Evolutionary conservation across 2,797 vertebrate genomes (phyloP).

Genomic region (Vultur gryphus): DNA sequence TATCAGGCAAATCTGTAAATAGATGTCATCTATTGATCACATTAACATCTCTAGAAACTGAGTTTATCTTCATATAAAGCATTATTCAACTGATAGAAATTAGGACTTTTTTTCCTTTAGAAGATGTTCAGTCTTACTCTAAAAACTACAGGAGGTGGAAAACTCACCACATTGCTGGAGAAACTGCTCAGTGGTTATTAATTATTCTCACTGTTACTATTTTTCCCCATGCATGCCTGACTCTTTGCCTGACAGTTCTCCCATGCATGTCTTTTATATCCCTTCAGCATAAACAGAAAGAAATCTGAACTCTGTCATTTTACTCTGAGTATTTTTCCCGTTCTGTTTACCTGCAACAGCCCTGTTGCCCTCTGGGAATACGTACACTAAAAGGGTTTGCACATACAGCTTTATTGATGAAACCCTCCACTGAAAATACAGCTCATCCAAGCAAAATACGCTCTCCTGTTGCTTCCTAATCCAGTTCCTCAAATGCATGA

Average conservation of each 20-base stretch:
- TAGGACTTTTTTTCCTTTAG: not conserved
- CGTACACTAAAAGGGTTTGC: not conserved
- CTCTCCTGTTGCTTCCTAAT: not conserved
- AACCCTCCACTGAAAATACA: not conserved
- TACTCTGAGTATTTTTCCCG: not conserved
- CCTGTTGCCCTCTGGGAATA: not conserved
- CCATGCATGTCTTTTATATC: not conserved
- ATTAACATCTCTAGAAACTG: not conserved
- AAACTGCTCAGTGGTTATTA: not conserved
- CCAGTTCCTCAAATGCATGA: not conserved
- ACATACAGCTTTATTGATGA: not conserved
- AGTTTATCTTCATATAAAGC: not conserved
- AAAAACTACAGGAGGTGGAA: not conserved
- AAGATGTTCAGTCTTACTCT: not conserved
- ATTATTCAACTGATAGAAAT: not conserved
- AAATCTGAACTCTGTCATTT: not conserved
- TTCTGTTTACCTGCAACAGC: not conserved
- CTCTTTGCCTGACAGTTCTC: not conserved
- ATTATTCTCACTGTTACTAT: not conserved
- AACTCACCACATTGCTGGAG: not conserved
- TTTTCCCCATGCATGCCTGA: not conserved
- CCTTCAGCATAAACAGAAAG: not conserved
- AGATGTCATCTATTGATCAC: not conserved
- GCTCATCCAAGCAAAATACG: not conserved
- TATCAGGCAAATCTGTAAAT: not conserved